A percentile compares a stretch with the other conserved stretches of the same genome.
phyloP scores from a whole-genome alignment of 2,888 invertebrate genomes.

The Eristalis intricaria region DNA sequence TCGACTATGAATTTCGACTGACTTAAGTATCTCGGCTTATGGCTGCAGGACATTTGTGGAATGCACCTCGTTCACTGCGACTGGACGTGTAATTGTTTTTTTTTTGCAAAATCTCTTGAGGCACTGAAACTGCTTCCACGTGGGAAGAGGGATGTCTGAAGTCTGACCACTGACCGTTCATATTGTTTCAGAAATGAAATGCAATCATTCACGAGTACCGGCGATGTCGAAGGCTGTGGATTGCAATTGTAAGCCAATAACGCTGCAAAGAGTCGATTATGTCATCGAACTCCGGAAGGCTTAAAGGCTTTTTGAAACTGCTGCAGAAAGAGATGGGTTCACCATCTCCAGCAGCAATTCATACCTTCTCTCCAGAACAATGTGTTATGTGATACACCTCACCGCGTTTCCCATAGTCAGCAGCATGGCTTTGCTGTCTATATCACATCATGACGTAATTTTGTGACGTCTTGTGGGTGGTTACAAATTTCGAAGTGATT shows the following conservation, averaged over 20 bases:
- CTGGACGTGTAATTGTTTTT: not conserved
- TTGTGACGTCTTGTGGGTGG: not conserved
- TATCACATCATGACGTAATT: not conserved
- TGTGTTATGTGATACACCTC: not conserved
- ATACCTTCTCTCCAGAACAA: not conserved
- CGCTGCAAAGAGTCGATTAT: too few species aligned
- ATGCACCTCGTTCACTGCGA: not conserved
- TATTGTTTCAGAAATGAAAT: too few species aligned
- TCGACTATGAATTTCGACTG: conserved; percentile 39
- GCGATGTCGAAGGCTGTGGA: too few species aligned
- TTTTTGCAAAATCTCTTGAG: not conserved
- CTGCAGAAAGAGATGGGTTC: too few species aligned
- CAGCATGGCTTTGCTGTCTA: not conserved
- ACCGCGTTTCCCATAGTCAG: not conserved
- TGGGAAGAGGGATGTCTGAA: not conserved
- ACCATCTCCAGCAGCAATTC: too few species aligned
- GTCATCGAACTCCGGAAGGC: too few species aligned
- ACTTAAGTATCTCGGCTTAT: conserved; percentile 30
- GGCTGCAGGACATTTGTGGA: not conserved
- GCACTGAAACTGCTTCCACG: not conserved
- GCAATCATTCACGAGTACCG: too few species aligned
- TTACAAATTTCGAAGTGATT: not conserved
- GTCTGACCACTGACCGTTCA: too few species aligned
- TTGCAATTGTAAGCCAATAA: too few species aligned
- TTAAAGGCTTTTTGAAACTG: too few species aligned